Evolutionary conservation across 2,888 invertebrate genomes (phyloP), one percentile per base, ranked within the genome.

Genomic region (Synanthedon formicaeformis): DNA sequence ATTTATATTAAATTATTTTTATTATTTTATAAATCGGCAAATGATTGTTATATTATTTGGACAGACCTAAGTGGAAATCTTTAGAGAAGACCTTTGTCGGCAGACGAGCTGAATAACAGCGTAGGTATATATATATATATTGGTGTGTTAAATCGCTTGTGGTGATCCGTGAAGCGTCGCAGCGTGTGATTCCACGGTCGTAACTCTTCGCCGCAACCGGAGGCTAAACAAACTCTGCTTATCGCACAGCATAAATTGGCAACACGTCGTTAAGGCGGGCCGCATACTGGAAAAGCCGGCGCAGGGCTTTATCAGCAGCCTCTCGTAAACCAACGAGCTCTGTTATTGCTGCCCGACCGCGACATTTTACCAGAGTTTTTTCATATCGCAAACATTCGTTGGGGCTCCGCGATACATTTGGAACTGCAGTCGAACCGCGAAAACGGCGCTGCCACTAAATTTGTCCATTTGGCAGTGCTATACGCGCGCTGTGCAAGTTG

Each of bases 201-300:
- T 78, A 76, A 79, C 75, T 75, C 75, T 72, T 73, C 69, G 73
- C 67, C 65, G 73, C 76, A 34, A 34, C 34, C 75, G 69, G 68
- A 70, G 75, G 80, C 79, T 75, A 81, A 83, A 84, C 83, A 81
- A 83, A 81, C 78, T 82, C 74, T 70, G 85, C 84, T 86, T 87
- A 87, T 87, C 86, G 82, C 75, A 67, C 68, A 69, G 79, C 78
- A 86, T 85, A 87, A 86, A 85, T 87, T 86, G 85, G 84, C 85
- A 79, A 81, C 86, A 82, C 81, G 78, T 85, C 86, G 86, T 86
- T 80, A 86, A 85, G 83, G 82, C 81, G 79, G 69, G 70, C 79
- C 80, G 75, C 77, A 71, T 73, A 71, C 72, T 71, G 72, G 14
- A 16, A 49, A 49, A 18, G 18, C 49, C 16, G n/a, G 69, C 71